phyloP scores from a whole-genome alignment of 1,140 invertebrate genomes.

The Ruditapes philippinarum region DNA sequence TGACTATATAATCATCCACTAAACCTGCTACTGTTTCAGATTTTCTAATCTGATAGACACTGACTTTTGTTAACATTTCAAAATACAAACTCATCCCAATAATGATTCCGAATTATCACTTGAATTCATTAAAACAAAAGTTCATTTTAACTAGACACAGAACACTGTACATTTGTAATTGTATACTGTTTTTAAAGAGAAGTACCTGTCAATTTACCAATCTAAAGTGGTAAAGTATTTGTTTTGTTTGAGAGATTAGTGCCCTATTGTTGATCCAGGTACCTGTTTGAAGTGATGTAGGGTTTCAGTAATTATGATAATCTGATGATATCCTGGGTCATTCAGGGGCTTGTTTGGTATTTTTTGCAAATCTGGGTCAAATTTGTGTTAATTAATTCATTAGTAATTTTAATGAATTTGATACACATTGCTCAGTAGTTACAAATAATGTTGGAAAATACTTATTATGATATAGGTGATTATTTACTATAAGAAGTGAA shows the following conservation, averaged over 20 bases:
- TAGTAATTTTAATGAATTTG: no score
- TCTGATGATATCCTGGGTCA: no score
- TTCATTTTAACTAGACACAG: not conserved
- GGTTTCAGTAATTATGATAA: not conserved
- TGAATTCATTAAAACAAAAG: not conserved
- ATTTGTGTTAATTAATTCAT: no score
- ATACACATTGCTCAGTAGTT: no score
- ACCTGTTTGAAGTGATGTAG: not conserved
- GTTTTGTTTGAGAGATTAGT: not conserved
- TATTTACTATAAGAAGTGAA: no score
- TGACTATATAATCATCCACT: conserved; percentile 1
- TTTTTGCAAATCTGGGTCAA: not conserved
- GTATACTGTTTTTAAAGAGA: not conserved
- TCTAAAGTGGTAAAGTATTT: not conserved
- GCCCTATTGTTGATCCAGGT: not conserved
- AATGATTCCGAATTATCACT: not conserved
- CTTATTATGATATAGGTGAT: no score
- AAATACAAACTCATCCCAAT: not conserved
- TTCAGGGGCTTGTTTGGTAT: no score
- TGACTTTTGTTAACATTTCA: not conserved
- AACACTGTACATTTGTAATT: not conserved
- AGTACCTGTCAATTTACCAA: conserved; percentile 1
- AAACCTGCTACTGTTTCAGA: conserved; percentile 33
- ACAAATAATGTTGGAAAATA: no score
- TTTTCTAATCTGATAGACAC: not conserved